Conservation (phyloP, 2,113 vertebrate species). For the Poicephalus gulielmi region DNA sequence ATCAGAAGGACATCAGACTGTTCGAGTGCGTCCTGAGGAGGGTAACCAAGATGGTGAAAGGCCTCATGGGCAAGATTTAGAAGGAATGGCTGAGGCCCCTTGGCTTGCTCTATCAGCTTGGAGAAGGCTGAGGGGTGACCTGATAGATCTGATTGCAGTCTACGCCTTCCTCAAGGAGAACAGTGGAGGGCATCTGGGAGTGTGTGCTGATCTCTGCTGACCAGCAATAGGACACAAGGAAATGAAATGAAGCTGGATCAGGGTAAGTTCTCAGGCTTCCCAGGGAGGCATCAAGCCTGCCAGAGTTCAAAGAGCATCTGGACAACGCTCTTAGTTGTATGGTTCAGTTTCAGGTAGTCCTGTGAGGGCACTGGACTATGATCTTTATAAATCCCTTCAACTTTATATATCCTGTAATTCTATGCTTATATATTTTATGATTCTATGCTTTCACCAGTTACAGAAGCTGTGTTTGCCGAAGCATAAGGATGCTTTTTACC, state of each 20-base stretch:
- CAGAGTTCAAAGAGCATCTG: not conserved
- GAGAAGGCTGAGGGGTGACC: not conserved
- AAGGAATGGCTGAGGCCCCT: not conserved
- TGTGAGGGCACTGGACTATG: not conserved
- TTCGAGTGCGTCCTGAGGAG: too few relatives aligned
- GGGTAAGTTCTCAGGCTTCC: not conserved
- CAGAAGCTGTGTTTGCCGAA: not conserved
- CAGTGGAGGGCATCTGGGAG: not conserved
- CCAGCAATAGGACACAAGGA: accelerated
- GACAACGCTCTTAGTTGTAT: accelerated
- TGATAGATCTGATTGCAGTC: not conserved
- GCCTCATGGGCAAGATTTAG: too few relatives aligned
- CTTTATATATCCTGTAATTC: accelerated
- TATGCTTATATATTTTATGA: not conserved
- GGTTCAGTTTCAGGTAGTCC: not conserved
- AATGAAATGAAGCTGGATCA: not conserved
- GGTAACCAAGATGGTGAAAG: too few relatives aligned
- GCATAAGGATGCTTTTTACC: not conserved
- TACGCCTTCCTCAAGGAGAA: accelerated
- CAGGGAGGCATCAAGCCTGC: too few relatives aligned
- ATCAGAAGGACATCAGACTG: too few relatives aligned
- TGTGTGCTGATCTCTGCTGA: not conserved
- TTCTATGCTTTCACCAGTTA: too few relatives aligned
- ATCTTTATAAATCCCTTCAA: not conserved
- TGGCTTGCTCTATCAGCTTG: not conserved